Evolutionary conservation across 2,113 vertebrate genomes (phyloP).

Genomic region (Salvelinus fontinalis): DNA sequence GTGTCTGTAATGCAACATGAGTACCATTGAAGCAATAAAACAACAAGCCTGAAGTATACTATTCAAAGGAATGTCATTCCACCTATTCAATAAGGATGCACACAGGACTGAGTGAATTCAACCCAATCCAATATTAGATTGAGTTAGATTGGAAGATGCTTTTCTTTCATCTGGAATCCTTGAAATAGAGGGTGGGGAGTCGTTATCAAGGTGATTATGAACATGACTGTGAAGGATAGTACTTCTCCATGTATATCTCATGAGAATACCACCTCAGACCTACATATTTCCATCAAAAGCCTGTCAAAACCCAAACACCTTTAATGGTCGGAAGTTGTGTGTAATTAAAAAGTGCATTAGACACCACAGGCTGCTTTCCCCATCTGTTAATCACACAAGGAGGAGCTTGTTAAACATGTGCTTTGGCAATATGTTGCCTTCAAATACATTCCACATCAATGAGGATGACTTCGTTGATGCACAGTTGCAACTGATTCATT

Average conservation of each 20-base stretch:
- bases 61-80: not conserved
- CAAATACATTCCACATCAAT: constrained; percentile 40
- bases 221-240: not conserved
- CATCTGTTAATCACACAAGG: constrained; percentile 64
- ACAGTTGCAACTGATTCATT: constrained; percentile 19
- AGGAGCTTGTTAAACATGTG: constrained; percentile 52
- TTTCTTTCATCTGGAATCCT: not conserved
- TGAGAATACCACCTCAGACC: constrained; percentile 36
- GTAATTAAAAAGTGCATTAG: constrained; percentile 64
- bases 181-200: not conserved
- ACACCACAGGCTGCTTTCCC: constrained; percentile 55
- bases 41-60: not conserved
- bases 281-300: constrained; percentile 44
- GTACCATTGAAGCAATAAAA: not conserved
- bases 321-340: constrained; percentile 54
- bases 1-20: not conserved
- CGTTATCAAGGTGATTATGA: not conserved
- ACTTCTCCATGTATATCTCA: constrained; percentile 18
- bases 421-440: constrained; percentile 36
- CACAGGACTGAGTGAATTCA: not conserved
- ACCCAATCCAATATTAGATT: not conserved
- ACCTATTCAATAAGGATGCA: not conserved
- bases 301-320: constrained; percentile 39
- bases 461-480: constrained; percentile 37
- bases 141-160: not conserved